Base-by-base conservation (phyloP, 2,888 invertebrate genomes). In the Amiota communis region DNA sequence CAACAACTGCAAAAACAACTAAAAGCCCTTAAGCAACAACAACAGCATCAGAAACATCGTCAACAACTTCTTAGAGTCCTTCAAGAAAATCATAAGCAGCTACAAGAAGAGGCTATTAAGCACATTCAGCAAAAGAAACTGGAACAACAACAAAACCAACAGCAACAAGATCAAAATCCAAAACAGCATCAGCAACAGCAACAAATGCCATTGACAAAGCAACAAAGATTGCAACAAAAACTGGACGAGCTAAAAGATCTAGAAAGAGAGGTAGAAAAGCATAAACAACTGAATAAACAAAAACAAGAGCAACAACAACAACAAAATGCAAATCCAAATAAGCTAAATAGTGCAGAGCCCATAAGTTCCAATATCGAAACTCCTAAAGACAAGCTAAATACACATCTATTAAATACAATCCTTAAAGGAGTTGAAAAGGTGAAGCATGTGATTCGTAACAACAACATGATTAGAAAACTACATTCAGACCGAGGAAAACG, bases 401-500 rank as follows among this genome's bases (percentile, higher is more conserved):
- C 23, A 3, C 23, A 23, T 23, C 3, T 23, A 23, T 23, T 23
- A 23, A 23, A 23, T 23, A 23, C 23, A 23, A 23, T 23, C 23
- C 23, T 23, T 23, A 23, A 23, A 36, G 36, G 36, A 6, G 36
- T 36, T 36, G 36, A 6, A 0, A 81, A 79, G 49, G 75, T 80
- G 0, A 85, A 83, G 8, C 76, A 79, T 47, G 80, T 82, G 63
- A 76, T 69, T 63, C 86, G 88, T 17, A 88, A 88, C 68, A 88
- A 88, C 0, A 80, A 86, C 9, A 78, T 87, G 36, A 76, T 79
- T 46, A 73, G 88, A n/a, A 72, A 72, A 23, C 86, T 23, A 23
- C 1, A 81, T 0, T 75, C 68, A 2, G 59, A 74, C 2, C 48
- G 68, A 10, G 76, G 73, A 20, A 78, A 78, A 53, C 77, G 80